Evolutionary conservation across 2,888 invertebrate species (phyloP).

Genomic region (Diarsia dahlii): DNA sequence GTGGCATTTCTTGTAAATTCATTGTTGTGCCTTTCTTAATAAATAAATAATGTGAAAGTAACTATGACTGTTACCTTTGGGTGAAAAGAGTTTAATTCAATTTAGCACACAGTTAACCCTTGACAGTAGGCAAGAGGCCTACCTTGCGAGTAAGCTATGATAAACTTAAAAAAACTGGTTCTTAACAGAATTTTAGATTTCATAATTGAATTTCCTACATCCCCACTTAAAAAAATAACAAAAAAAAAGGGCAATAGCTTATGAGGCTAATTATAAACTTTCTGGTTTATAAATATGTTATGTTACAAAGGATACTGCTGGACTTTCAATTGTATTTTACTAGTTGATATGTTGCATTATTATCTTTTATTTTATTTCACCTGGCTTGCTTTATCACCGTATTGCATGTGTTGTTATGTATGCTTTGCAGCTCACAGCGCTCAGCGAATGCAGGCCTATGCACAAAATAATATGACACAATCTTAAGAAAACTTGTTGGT

Average conservation of each 20-base stretch:
- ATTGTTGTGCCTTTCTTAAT: too few species aligned
- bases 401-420: not conserved
- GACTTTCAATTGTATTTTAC: not conserved
- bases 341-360: not conserved
- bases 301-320: not conserved
- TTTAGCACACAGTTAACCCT: not conserved
- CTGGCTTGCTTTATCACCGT: constrained; percentile 3
- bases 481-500: not conserved
- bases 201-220: not conserved
- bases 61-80: not conserved
- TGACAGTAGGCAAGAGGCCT: too few species aligned
- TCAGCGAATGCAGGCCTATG: constrained; percentile 14
- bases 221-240: not conserved
- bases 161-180: not conserved
- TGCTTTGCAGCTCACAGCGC: constrained; percentile 4
- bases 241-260: not conserved
- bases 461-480: not conserved
- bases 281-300: not conserved
- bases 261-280: not conserved
- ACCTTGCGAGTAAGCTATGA: too few species aligned
- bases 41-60: not conserved
- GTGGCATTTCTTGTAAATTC: too few species aligned
- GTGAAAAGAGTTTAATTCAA: not conserved
- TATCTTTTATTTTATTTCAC: constrained; percentile 5
- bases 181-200: not conserved